phyloP scores from a whole-genome alignment of 1,140 invertebrate species.

The Drosophila obscura region DNA sequence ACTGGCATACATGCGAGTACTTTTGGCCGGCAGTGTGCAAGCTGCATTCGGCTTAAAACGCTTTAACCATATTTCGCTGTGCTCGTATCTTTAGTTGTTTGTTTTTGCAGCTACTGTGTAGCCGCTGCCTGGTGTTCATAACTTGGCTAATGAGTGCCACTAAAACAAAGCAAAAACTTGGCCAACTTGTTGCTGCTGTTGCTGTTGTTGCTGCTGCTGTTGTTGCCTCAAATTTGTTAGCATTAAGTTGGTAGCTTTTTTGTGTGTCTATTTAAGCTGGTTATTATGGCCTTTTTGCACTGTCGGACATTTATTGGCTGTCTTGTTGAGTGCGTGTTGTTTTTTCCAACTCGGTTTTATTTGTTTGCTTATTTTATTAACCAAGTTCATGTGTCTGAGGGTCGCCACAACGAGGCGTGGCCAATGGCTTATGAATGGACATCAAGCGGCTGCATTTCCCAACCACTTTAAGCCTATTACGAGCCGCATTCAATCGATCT shows the following conservation, averaged over 20 bases:
- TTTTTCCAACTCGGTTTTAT: slow-evolving; percentile 34
- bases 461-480: slow-evolving; percentile 70
- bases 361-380: slow-evolving; percentile 63
- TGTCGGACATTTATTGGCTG: slow-evolving; percentile 69
- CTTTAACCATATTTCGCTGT: slow-evolving; percentile 47
- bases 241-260: slow-evolving; percentile 55
- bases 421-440: slow-evolving; percentile 53
- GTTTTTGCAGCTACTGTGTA: slow-evolving; percentile 36
- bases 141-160: slow-evolving; percentile 77
- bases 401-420: slow-evolving; percentile 65
- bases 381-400: slow-evolving; percentile 71
- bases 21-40: slow-evolving; percentile 11
- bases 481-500: slow-evolving; percentile 48
- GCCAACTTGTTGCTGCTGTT: slow-evolving; percentile 26
- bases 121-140: slow-evolving; percentile 54
- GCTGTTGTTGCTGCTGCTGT: slow-evolving; percentile 20
- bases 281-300: slow-evolving; percentile 79
- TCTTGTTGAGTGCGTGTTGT: slow-evolving; percentile 36
- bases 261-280: slow-evolving; percentile 70
- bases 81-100: slow-evolving; percentile 31
- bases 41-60: slow-evolving; percentile 26
- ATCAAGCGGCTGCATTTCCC: slow-evolving; percentile 52
- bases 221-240: slow-evolving; percentile 70
- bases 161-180: slow-evolving; percentile 49
- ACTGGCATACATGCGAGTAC: neutral